Conservation (phyloP, 2,113 vertebrate genomes). For the Prionailurus bengalensis region DNA sequence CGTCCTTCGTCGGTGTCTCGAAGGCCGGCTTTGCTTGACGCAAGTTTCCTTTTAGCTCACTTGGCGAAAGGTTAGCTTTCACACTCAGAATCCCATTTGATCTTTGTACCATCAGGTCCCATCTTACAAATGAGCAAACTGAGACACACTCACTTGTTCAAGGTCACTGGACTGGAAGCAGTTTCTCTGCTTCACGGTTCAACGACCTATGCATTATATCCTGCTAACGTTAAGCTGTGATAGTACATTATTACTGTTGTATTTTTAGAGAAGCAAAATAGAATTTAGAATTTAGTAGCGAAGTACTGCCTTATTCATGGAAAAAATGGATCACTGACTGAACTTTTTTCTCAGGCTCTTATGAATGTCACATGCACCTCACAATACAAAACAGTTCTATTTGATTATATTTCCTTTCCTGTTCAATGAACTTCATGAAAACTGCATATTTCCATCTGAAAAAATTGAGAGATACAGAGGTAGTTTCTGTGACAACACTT, state of each 20-base stretch:
- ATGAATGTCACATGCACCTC: not conserved
- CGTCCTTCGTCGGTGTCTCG: not conserved
- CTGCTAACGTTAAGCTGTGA: not conserved
- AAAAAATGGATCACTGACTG: not conserved
- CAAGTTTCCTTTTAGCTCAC: not conserved
- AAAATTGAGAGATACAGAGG: not conserved
- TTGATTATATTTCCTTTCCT: conserved; percentile 48
- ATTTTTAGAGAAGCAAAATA: conserved; percentile 29
- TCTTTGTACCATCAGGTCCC: not conserved
- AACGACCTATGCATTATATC: not conserved
- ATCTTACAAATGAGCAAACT: not conserved
- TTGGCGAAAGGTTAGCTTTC: not conserved
- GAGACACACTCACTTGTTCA: not conserved
- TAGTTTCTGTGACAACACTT: not conserved
- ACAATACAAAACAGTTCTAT: not conserved
- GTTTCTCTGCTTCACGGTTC: not conserved
- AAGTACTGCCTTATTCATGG: not conserved
- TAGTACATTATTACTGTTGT: not conserved
- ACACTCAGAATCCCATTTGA: not conserved
- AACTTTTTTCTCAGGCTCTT: not conserved
- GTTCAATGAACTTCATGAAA: conserved; percentile 22
- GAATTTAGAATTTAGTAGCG: not conserved
- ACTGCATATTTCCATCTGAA: conserved; percentile 51
- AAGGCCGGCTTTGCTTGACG: not conserved
- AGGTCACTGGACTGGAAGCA: not conserved